Evolutionary conservation across 2,113 vertebrate genomes (phyloP).

Genomic region (Spheniscus mendiculus): DNA sequence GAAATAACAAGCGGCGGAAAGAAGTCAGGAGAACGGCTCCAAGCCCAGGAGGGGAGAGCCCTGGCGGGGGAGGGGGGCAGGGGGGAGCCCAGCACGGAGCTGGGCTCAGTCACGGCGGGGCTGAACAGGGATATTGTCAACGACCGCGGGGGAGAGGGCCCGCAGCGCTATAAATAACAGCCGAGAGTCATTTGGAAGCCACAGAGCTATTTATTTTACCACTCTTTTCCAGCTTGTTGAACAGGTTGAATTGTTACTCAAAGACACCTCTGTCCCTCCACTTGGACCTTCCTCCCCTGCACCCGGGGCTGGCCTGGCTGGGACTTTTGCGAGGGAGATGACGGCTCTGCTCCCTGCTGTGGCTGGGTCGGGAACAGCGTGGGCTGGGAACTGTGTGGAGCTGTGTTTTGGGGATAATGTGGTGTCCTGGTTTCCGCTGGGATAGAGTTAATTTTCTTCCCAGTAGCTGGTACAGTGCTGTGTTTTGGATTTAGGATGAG

Average conservation of each 20-base stretch:
- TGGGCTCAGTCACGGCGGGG: accelerated
- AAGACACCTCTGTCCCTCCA: background rate
- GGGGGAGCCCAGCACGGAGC: background rate
- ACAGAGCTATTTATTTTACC: conserved; percentile 36
- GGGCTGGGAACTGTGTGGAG: background rate
- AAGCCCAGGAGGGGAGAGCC: background rate
- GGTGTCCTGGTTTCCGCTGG: no score
- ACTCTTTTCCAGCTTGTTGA: conserved; percentile 24
- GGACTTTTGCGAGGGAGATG: background rate
- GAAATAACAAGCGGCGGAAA: background rate
- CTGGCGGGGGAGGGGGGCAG: background rate
- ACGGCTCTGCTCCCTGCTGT: background rate
- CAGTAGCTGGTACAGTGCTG: no score
- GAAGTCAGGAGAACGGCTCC: background rate
- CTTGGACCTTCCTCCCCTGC: background rate
- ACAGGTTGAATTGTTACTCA: conserved; percentile 31
- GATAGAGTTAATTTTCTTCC: no score
- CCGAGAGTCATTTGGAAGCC: conserved; percentile 7
- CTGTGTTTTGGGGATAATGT: background rate
- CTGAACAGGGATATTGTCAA: conserved; percentile 29
- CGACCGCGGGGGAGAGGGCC: background rate
- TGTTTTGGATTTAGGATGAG: no score
- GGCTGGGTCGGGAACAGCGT: accelerated
- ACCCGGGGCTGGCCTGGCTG: background rate
- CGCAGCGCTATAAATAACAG: conserved; percentile 31